Evolutionary conservation across 1,140 invertebrate species (phyloP).

Genomic region (Acyrthosiphon pisum): DNA sequence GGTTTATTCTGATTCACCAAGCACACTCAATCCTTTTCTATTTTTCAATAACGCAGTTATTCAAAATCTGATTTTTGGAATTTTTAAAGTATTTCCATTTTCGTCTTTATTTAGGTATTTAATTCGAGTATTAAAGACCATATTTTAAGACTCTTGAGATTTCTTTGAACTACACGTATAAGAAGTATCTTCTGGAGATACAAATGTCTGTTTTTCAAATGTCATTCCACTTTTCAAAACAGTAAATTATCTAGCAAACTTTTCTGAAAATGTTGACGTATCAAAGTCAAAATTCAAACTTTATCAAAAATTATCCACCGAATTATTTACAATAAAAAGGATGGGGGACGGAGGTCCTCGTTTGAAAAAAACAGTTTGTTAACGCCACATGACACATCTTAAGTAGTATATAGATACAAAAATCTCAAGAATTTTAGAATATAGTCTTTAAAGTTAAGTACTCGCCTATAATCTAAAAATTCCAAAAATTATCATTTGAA

Average conservation of each 20-base stretch:
- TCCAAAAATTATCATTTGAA: neutral
- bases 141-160: neutral
- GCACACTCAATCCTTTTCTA: neutral
- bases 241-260: neutral
- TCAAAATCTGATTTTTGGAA: neutral
- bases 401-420: neutral
- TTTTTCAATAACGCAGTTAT: neutral
- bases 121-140: neutral
- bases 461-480: too few relatives aligned
- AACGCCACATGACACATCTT: too few relatives aligned
- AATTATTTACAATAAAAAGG: neutral
- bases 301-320: rapidly evolving
- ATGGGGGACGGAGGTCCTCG: too few relatives aligned
- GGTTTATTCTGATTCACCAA: neutral
- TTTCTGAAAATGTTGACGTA: neutral
- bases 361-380: neutral
- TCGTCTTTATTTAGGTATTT: too few relatives aligned
- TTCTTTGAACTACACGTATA: neutral
- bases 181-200: neutral
- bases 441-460: neutral
- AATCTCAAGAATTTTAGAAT: neutral
- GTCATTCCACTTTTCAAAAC: too few relatives aligned
- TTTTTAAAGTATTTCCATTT: neutral
- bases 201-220: neutral
- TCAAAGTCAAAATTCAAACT: neutral